A percentile compares a stretch with the other conserved stretches of the same genome.
Evolutionary conservation across 1,140 invertebrate genomes (phyloP).

Genomic region (Coenobita brevimanus): DNA sequence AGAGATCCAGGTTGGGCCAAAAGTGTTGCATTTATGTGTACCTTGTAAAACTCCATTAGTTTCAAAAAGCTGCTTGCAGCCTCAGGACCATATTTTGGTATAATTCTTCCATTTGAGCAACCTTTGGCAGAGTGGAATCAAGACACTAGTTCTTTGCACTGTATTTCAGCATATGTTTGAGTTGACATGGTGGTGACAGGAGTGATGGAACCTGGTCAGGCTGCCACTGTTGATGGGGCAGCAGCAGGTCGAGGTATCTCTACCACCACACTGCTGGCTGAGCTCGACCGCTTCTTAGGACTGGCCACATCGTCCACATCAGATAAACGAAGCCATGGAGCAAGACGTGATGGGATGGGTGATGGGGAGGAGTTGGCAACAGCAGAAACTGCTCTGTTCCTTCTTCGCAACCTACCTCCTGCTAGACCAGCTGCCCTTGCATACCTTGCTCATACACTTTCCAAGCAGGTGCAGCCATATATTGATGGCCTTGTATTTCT

Average conservation of each 20-base stretch:
- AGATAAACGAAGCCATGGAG: constrained; percentile 48
- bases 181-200: constrained; percentile 42
- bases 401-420: constrained; percentile 43
- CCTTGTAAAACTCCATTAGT: too few relatives aligned
- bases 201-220: constrained; percentile 40
- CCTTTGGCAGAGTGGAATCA: too few relatives aligned
- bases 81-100: too few relatives aligned
- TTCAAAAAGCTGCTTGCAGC: too few relatives aligned
- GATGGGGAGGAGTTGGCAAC: constrained; percentile 50
- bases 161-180: not conserved
- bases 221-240: constrained; percentile 25
- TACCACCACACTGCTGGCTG: constrained; percentile 37
- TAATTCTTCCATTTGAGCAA: too few relatives aligned
- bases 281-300: constrained; percentile 46
- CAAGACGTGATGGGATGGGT: constrained; percentile 28
- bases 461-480: constrained; percentile 26
- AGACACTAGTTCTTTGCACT: too few relatives aligned
- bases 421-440: constrained; percentile 48
- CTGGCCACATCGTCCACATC: constrained; percentile 37
- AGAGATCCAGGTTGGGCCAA: too few relatives aligned
- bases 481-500: not conserved
- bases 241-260: constrained; percentile 36
- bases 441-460: constrained; percentile 53
- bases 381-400: constrained; percentile 45
- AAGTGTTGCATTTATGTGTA: too few relatives aligned